phyloP scores from a whole-genome alignment of 2,888 invertebrate species.

The Rhaphigaster nebulosa region DNA sequence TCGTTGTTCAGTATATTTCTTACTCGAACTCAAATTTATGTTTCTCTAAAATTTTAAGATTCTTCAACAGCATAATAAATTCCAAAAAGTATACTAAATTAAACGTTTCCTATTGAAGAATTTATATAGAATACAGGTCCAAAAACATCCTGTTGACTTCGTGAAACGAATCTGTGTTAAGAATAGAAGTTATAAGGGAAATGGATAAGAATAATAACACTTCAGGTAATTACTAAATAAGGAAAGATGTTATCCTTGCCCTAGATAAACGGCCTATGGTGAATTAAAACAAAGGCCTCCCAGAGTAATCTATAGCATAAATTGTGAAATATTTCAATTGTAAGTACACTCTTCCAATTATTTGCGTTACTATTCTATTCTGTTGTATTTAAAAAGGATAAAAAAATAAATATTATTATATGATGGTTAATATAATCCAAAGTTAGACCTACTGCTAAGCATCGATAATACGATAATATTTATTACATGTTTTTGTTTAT shows the following conservation, averaged over 20 bases:
- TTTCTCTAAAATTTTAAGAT: too few species aligned
- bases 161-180: neutral
- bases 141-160: neutral
- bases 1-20: too few species aligned
- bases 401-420: too few species aligned
- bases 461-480: too few species aligned
- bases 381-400: neutral
- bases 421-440: too few species aligned
- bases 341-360: neutral
- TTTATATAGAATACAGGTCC: neutral
- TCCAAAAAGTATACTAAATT: too few species aligned
- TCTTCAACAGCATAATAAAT: too few species aligned
- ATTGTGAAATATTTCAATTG: slow-evolving; percentile 9
- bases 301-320: neutral
- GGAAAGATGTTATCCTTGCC: slow-evolving; percentile 19
- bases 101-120: too few species aligned
- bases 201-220: neutral
- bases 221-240: slow-evolving; percentile 8
- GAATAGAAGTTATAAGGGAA: neutral
- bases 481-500: too few species aligned
- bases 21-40: too few species aligned
- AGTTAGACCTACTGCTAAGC: too few species aligned
- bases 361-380: neutral
- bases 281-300: neutral
- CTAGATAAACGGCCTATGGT: neutral